Evolutionary conservation across 2,113 vertebrate species (phyloP), one percentile per base, ranked within the genome.

Genomic region (Tenrec ecaudatus): DNA sequence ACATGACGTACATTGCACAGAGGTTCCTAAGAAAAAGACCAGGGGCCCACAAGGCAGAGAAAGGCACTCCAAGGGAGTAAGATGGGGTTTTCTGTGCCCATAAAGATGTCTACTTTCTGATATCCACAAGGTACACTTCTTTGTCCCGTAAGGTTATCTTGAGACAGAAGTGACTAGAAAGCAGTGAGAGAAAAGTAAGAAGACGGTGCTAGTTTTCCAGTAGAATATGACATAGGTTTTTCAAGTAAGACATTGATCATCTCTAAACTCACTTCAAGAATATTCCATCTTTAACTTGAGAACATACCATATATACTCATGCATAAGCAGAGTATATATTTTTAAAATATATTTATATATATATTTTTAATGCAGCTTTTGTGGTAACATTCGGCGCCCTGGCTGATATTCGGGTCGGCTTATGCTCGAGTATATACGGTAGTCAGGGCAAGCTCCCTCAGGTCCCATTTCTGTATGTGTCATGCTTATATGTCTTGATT

Each of bases 401-500:
- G 12, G 12, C 47, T 53, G 47, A 53, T 53, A 53, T 10, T 14
- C 47, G 12, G 9, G 47, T 12, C 9, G 12, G 12, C 47, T 53
- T 53, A 53, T 53, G 69, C 75, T 90, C 11, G 4, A 85, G n/a
- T 89, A 81, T 93, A 95, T 0, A 53, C 9, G 5, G 47, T 53
- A 88, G 53, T 76, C 94, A 91, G 64, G 75, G 60, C 19, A 17
- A 62, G 69, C 73, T 82, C 69, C 31, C 17, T 29, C 94, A 82
- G 66, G 80, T 22, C 31, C 91, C 27, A 84, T 38, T 88, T 84
- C 43, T 47, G 78, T 69, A 78, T 4, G 73, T 78, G 77, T 75
- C 68, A 93, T 20, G 29, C 23, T 68, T 87, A 27, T 8, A 40
- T 88, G 64, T 95, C 80, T 82, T 93, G 77, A 73, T 79, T 95